Conservation (phyloP, 2,888 invertebrate genomes). For the Amphipyra berbera region DNA sequence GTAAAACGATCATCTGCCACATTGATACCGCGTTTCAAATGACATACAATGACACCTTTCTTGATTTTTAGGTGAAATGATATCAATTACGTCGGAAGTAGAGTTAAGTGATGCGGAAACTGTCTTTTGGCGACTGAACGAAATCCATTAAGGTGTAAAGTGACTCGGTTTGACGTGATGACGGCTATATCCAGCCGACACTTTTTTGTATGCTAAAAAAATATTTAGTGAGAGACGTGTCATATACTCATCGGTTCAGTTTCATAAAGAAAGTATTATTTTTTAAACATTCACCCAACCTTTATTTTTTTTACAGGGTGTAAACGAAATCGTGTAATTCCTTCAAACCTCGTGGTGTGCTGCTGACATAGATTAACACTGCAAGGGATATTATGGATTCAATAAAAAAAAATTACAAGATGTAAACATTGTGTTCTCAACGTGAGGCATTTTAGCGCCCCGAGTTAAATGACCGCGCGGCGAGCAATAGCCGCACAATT, state of each 20-base stretch:
- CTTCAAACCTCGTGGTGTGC: too few species aligned
- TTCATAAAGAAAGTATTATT: too few species aligned
- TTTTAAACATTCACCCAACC: too few species aligned
- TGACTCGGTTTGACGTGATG: constrained; percentile 79
- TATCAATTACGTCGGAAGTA: constrained; percentile 88
- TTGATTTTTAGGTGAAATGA: constrained; percentile 83
- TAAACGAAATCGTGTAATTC: too few species aligned
- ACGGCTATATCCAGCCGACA: constrained; percentile 62
- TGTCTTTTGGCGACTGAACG: constrained; percentile 81
- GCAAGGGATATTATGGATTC: too few species aligned
- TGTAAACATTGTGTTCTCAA: too few species aligned
- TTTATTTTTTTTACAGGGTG: too few species aligned
- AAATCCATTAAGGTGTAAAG: constrained; percentile 84
- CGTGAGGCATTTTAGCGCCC: too few species aligned
- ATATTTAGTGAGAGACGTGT: constrained; percentile 28
- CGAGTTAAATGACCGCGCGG: too few species aligned
- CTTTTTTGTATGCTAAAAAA: constrained; percentile 57
- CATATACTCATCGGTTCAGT: background rate
- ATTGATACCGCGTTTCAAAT: constrained; percentile 68
- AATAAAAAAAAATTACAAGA: too few species aligned
- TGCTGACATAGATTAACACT: too few species aligned
- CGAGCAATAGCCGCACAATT: too few species aligned
- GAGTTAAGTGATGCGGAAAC: constrained; percentile 85
- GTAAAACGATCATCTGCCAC: constrained; percentile 64
- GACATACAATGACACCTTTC: constrained; percentile 73